These are phyloP conservation scores for Perca schrenkii DNA, from an alignment of 2,113 vertebrate genomes.

Conservation along the genomic window DNA sequence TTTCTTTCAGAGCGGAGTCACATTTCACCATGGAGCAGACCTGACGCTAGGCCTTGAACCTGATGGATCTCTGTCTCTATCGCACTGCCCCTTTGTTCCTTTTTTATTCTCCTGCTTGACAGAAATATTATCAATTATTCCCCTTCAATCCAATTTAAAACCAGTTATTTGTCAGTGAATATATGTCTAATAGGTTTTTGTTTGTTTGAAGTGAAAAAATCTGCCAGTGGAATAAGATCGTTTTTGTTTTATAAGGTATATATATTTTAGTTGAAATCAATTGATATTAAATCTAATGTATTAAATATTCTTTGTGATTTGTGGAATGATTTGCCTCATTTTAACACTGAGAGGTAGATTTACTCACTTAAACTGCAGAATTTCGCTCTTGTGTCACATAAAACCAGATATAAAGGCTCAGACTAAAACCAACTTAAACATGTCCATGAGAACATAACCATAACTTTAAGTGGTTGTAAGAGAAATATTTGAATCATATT, in stretches of 20 bases:
- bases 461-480: background rate
- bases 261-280: slow-evolving; percentile 6
- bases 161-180: background rate
- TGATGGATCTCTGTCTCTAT: background rate
- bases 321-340: background rate
- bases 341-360: background rate
- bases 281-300: background rate
- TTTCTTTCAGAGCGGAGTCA: slow-evolving; percentile 75
- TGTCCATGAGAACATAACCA: background rate
- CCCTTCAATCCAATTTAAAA: slow-evolving; percentile 7
- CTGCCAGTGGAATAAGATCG: background rate
- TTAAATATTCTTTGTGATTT: background rate
- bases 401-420: background rate
- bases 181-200: background rate
- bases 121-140: slow-evolving; percentile 11
- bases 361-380: background rate
- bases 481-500: background rate
- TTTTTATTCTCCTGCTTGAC: background rate
- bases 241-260: background rate
- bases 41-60: slow-evolving; percentile 31
- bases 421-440: background rate
- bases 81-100: background rate
- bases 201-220: slow-evolving; percentile 1
- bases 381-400: background rate
- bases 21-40: slow-evolving; percentile 80